Evolutionary conservation across 1,140 invertebrate genomes (phyloP).

Genomic region (Ceratoteleas bidentatus): DNA sequence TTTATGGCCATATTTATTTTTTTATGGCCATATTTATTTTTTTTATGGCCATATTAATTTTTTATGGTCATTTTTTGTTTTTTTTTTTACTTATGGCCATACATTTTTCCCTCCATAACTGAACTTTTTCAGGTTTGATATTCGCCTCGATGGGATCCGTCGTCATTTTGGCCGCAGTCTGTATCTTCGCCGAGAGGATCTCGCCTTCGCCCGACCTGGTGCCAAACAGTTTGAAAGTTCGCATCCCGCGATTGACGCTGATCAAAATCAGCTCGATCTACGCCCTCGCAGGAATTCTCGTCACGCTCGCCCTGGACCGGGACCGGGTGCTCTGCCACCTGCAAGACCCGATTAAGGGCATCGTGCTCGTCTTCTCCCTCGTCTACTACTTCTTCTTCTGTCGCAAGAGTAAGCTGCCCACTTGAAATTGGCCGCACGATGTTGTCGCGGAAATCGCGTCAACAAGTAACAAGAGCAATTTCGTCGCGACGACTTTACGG

Average conservation of each 20-base stretch:
- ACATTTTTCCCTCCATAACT: too few relatives aligned
- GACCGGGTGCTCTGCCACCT: conserved; percentile 83
- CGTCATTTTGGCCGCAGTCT: conserved; percentile 66
- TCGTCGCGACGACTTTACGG: too few relatives aligned
- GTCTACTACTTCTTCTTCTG: conserved; percentile 85
- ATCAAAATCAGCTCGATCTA: conserved; percentile 76
- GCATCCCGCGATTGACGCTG: conserved; percentile 69
- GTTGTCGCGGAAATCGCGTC: too few relatives aligned
- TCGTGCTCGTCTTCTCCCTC: conserved; percentile 82
- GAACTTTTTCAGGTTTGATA: conserved; percentile 65
- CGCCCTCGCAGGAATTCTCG: conserved; percentile 72
- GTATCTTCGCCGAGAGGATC: conserved; percentile 69
- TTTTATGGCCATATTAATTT: too few relatives aligned
- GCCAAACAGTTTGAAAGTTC: conserved; percentile 75
- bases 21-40: too few relatives aligned
- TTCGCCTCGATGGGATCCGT: conserved; percentile 72
- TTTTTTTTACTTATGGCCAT: too few relatives aligned
- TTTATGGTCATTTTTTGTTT: too few relatives aligned
- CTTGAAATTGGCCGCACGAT: too few relatives aligned
- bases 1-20: too few relatives aligned
- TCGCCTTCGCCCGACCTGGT: conserved; percentile 74
- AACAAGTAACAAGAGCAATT: too few relatives aligned
- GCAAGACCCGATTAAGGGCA: conserved; percentile 84
- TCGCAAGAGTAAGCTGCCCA: conserved; percentile 81
- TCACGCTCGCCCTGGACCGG: conserved; percentile 76